Evolutionary conservation across 2,113 vertebrate genomes (phyloP), one percentile per base, ranked within the genome.

Genomic region (Tenebrosternarchus preto): DNA sequence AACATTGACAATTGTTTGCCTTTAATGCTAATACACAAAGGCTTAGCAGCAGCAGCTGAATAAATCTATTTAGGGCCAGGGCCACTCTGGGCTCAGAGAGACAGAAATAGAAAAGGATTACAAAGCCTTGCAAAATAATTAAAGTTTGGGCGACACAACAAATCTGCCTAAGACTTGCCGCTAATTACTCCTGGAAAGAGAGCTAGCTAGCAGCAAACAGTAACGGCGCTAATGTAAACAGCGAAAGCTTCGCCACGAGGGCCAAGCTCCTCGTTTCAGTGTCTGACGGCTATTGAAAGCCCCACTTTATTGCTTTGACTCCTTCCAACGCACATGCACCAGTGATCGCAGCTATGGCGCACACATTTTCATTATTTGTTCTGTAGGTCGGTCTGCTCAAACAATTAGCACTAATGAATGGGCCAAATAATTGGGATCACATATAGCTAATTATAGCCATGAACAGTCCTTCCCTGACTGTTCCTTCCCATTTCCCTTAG

Each of bases 401-500:
- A 94, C 93, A 95, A 95, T 94, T 96, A 94, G 90, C 88, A 80
- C 89, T 92, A 93, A 95, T 94, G 92, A 97, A 94, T 90, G 89
- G 91, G 87, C 91, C 92, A 92, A 92, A 93, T 93, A 92, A 91
- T 93, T 92, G 82, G 78, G 92, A 95, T 95, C 93, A 92, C 93
- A 94, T 94, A 94, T 92, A 94, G 93, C 92, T 94, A 95, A 96
- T 95, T 95, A 93, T 92, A 94, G 88, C 89, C 85, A 92, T 92
- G 91, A 94, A 91, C 80, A 9, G 91, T 90, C 91, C 90, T 92
- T 86, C 88, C 90, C 87, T 84, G 88, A 89, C 91, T 91, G 89
- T 89, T 92, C 91, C 91, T 93, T 93, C 92, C 93, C 93, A 90
- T 93, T 93, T 90, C 92, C 92, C 92, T 94, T 90, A 88, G 89